A percentile compares a stretch with the other conserved stretches of the same genome.
Conservation (phyloP, 2,797 vertebrate genomes). For the Pogoniulus pusillus region DNA sequence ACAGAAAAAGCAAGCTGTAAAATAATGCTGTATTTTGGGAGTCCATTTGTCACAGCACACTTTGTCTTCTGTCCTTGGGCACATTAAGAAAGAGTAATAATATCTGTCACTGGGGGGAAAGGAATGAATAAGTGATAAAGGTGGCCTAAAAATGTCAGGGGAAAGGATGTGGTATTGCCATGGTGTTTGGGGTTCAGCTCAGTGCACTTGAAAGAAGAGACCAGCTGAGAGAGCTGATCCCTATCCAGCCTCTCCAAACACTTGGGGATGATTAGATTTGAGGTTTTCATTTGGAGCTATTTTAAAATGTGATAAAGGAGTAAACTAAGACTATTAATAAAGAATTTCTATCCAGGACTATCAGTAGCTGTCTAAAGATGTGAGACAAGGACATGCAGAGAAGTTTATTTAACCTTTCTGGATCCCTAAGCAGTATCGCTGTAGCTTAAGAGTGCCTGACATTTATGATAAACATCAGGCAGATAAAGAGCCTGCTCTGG, state of each 20-base stretch:
- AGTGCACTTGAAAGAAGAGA: conserved; percentile 15
- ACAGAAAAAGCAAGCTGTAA: conserved; percentile 61
- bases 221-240: conserved; percentile 10
- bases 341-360: conserved; percentile 12
- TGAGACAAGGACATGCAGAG: not conserved
- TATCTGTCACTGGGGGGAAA: conserved; percentile 8
- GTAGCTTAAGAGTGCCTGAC: not conserved
- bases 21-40: conserved; percentile 61
- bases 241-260: conserved; percentile 39
- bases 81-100: conserved; percentile 62
- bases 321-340: conserved; percentile 22
- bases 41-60: conserved; percentile 58
- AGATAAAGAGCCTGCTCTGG: not conserved
- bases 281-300: conserved; percentile 40
- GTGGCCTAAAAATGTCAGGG: conserved; percentile 64
- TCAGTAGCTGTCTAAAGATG: conserved; percentile 14
- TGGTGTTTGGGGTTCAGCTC: conserved; percentile 53
- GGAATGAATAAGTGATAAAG: conserved; percentile 72
- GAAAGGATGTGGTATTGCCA: conserved; percentile 37
- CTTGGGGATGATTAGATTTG: conserved; percentile 42
- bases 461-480: conserved; percentile 7
- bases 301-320: conserved; percentile 16
- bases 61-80: conserved; percentile 34
- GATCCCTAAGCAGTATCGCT: not conserved
- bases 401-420: conserved; percentile 30